Evolutionary conservation across 2,888 invertebrate genomes (phyloP), one percentile per base, ranked within the genome.

Genomic region (Thecophora atra): DNA sequence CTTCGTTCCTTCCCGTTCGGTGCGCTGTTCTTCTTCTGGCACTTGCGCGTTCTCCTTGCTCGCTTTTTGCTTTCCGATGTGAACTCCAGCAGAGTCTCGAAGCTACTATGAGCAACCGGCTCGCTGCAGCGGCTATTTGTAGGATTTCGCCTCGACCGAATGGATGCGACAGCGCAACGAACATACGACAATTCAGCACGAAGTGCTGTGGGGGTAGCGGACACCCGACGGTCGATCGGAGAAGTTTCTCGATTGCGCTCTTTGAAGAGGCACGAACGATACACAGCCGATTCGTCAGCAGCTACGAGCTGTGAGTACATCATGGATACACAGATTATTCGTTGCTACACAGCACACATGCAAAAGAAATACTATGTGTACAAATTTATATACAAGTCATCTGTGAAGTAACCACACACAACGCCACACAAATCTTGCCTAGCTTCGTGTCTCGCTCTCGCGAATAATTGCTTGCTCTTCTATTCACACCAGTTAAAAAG

Each of bases 61-160:
- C 54, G 71, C n/a, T n/a, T n/a, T 64, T 67, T 65, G 15, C 21
- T 19, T 17, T 47, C 52, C 56, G 73, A 76, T 78, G 73, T 75
- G 75, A 74, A 76, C 76, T 75, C 76, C 75, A 76, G 77, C 76
- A 78, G 75, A 76, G 76, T 77, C 76, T 77, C 77, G 78, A 78
- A 78, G 78, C 78, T 77, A 78, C 78, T 78, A 76, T 77, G 72
- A 54, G 75, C 75, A 76, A 76, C 76, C 77, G 75, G 78, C 78
- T 76, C 37, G 17, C 15, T 54, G 47, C 28, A 51, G 60, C 65
- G 76, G 71, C 74, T 83, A 78, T 83, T 79, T 83, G 83, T 83
- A 83, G 78, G 60, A 37, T 71, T 70, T 64, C 47, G 21, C 26
- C 58, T 54, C 17, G 11, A 28, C 3, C 58, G 58, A 21, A 54